phyloP scores from a whole-genome alignment of 30 jellyfish, hydroid and myxozoan genomes.

The Cassiopea xamachana region DNA sequence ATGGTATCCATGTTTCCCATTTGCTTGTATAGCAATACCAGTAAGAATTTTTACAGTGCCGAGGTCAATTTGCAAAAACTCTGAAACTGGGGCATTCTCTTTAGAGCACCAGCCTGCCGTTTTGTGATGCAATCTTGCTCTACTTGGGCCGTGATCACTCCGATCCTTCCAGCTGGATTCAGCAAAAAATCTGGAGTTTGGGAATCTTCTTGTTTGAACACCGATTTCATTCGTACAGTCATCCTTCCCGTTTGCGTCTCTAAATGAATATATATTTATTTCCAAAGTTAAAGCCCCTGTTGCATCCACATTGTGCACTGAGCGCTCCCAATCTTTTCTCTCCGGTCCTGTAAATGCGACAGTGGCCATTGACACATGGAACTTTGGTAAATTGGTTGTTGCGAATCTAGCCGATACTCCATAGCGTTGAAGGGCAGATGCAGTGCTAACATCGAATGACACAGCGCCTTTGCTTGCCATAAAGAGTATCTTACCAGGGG shows the following conservation, averaged over 20 bases:
- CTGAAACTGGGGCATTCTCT: slow-evolving; percentile 11
- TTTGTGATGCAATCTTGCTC: slow-evolving; percentile 13
- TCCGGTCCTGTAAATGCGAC: slow-evolving; percentile 45
- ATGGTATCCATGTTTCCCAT: not conserved
- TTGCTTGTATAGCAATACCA: slow-evolving; percentile 61
- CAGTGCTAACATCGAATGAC: not conserved
- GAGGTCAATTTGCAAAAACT: slow-evolving; percentile 30
- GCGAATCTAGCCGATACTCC: slow-evolving; percentile 66
- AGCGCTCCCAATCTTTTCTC: slow-evolving; percentile 46
- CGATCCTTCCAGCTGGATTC: not conserved
- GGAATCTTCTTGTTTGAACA: slow-evolving; percentile 24
- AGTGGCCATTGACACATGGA: slow-evolving; percentile 30
- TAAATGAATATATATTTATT: not conserved
- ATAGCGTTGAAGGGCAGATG: slow-evolving; percentile 21
- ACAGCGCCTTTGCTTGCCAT: slow-evolving; percentile 34
- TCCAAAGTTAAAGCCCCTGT: not conserved
- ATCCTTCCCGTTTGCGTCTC: slow-evolving; percentile 9
- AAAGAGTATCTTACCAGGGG: slow-evolving; percentile 53
- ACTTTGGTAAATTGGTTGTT: not conserved
- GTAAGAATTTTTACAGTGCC: slow-evolving; percentile 22
- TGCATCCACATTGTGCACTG: not conserved
- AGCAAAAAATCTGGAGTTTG: slow-evolving; percentile 52
- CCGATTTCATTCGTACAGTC: slow-evolving; percentile 67
- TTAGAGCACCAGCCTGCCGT: slow-evolving; percentile 49
- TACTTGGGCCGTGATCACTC: not conserved